phyloP scores from a whole-genome alignment of 2,888 invertebrate species.

The Eugnorisma glareosa region DNA sequence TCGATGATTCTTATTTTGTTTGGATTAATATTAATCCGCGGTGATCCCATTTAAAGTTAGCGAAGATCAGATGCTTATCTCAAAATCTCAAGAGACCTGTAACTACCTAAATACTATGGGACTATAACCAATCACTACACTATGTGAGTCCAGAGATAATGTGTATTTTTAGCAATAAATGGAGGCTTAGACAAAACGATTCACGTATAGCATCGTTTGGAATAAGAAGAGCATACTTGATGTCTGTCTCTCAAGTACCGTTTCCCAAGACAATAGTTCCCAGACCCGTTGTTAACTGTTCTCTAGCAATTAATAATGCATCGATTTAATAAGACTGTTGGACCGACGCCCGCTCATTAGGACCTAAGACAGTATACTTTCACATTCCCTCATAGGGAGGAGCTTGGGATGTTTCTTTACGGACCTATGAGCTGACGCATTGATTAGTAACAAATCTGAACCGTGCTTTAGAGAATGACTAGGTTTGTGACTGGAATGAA shows the following conservation, averaged over 20 bases:
- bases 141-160: not conserved
- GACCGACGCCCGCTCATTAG: constrained; percentile 36
- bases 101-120: not conserved
- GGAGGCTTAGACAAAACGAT: not conserved
- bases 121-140: not conserved
- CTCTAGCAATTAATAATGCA: constrained; percentile 46
- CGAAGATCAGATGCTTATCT: too few relatives aligned
- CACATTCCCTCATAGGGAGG: constrained; percentile 34
- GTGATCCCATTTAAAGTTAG: too few relatives aligned
- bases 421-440: not conserved
- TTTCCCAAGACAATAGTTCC: constrained; percentile 21
- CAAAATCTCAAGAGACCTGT: not conserved
- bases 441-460: not conserved
- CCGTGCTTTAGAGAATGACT: too few relatives aligned
- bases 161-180: not conserved
- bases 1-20: too few relatives aligned
- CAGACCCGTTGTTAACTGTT: constrained; percentile 41
- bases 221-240: not conserved
- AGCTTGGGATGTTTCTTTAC: not conserved
- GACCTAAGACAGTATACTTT: constrained; percentile 25
- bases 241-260: constrained; percentile 10
- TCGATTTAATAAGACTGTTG: constrained; percentile 42
- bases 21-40: too few relatives aligned
- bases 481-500: too few relatives aligned
- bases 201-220: not conserved